Base-by-base conservation (phyloP, 2,797 vertebrate genomes). In the Xenentodon cancila region DNA sequence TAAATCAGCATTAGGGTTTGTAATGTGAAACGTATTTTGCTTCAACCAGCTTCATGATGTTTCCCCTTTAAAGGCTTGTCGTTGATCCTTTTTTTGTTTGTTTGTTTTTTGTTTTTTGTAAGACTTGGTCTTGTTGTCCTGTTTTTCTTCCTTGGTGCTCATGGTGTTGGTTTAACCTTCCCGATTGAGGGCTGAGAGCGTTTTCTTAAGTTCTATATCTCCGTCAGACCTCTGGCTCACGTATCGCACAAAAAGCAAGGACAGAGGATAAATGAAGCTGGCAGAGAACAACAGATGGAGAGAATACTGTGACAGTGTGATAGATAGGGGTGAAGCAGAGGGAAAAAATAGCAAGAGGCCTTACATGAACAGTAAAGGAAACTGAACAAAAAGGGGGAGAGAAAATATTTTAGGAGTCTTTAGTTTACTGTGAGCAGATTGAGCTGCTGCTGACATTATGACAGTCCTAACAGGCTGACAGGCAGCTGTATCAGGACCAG, bases 141-240 rank as follows among this genome's bases (percentile, higher is more conserved):
- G 22, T 67, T 64, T 47, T 60, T 64, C 77, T 75, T 17, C 58
- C 48, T 53, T 22, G 1, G 37, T 52, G 65, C 60, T 64, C 43
- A 12, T 4, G 37, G 53, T 84, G 79, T 84, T 87, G 71, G 17
- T 82, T 84, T 88, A 89, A 86, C 83, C 81, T 83, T 64, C 57
- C 32, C 46, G 68, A 76, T 75, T 59, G 30, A 72, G 69, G 72
- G 42, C 52, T 55, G 58, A 57, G 25, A 60, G 49, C 83, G 79
- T 89, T 89, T 87, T 86, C 68, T 78, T 80, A 79, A 83, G 71
- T 85, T 86, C 30, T 3, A 45, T 81, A 85, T 89, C 84, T 83
- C 51, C 32, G 60, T 71, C 65, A 63, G 84, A 77, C 68, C 72
- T 77, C 74, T 88, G 82, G 82, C 82, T 84, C 75, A 79, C 79